Evolutionary conservation across 2,797 vertebrate species (phyloP).

Genomic region (Sebastiscus albofasciatus): DNA sequence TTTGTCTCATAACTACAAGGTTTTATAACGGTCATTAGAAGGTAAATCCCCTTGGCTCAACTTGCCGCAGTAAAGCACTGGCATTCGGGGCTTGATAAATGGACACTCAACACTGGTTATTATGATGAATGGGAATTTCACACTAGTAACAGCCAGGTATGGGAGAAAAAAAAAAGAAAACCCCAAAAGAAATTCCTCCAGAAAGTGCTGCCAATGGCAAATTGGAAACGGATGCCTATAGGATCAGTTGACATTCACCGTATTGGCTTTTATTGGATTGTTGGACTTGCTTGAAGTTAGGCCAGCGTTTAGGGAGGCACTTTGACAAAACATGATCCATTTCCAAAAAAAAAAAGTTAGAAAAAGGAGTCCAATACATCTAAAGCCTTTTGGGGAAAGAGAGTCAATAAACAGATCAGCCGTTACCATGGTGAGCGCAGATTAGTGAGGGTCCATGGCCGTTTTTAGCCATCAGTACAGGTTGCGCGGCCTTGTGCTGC

Average conservation of each 20-base stretch:
- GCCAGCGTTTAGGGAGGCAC: neutral
- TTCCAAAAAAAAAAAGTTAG: constrained; percentile 31
- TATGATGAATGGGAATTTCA: constrained; percentile 84
- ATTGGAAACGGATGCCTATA: constrained; percentile 72
- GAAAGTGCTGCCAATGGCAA: constrained; percentile 72
- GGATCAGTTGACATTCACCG: constrained; percentile 65
- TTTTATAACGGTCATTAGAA: constrained; percentile 68
- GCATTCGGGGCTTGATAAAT: constrained; percentile 79
- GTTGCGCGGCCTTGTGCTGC: constrained; percentile 1
- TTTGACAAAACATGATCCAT: constrained; percentile 36
- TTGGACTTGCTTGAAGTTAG: constrained; percentile 48
- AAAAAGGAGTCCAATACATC: constrained; percentile 35
- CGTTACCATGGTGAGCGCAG: constrained; percentile 26
- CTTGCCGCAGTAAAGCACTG: constrained; percentile 55
- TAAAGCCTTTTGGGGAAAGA: neutral
- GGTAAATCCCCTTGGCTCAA: constrained; percentile 64
- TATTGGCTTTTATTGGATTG: constrained; percentile 63
- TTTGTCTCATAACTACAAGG: constrained; percentile 68
- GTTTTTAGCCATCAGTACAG: constrained; percentile 21
- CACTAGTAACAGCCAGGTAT: constrained; percentile 70
- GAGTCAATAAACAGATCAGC: constrained; percentile 52
- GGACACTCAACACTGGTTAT: constrained; percentile 82
- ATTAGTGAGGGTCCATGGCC: constrained; percentile 23
- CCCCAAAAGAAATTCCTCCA: constrained; percentile 44
- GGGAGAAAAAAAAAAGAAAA: constrained; percentile 25